phyloP scores from a whole-genome alignment of 2,888 invertebrate species.

The Phalangium opilio region DNA sequence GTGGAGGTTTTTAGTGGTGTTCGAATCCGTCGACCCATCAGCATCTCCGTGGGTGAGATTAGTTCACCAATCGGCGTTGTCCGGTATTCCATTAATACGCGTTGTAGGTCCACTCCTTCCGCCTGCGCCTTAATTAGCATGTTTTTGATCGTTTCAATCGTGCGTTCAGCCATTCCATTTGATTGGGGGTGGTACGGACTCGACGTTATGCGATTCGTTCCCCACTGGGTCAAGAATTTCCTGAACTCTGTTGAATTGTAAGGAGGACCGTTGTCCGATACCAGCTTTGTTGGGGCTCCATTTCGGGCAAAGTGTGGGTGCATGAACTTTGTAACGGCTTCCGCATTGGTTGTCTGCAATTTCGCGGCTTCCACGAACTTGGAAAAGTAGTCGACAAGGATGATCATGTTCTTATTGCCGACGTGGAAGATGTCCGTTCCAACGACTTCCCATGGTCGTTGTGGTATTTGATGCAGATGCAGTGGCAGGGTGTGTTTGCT shows the following conservation, averaged over 20 bases:
- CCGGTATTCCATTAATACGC: constrained; percentile 8
- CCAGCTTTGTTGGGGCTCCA: neutral
- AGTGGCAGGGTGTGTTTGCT: neutral
- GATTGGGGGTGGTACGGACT: constrained; percentile 1
- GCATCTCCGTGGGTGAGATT: constrained; percentile 1
- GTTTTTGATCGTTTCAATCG: constrained; percentile 3
- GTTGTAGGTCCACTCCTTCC: neutral
- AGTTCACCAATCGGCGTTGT: constrained; percentile 6
- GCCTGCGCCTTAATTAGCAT: constrained; percentile 4
- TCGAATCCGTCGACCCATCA: neutral
- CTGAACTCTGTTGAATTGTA: constrained; percentile 3
- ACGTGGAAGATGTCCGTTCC: neutral
- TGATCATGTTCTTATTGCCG: neutral
- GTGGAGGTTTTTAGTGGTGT: no score
- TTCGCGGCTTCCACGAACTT: constrained; percentile 2
- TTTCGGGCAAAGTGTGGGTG: constrained; percentile 1
- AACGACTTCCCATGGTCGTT: constrained; percentile 4
- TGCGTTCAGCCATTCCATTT: constrained; percentile 6
- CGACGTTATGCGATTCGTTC: neutral
- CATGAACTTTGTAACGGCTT: constrained; percentile 1
- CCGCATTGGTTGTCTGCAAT: no score
- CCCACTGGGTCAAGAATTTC: neutral
- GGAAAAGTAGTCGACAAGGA: neutral
- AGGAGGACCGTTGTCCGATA: constrained; percentile 3
- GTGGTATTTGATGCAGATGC: constrained; percentile 2